A percentile compares a stretch with the other conserved stretches of the same genome.
Conservation (phyloP, 2,888 invertebrate genomes). For the Thelaira solivaga region DNA sequence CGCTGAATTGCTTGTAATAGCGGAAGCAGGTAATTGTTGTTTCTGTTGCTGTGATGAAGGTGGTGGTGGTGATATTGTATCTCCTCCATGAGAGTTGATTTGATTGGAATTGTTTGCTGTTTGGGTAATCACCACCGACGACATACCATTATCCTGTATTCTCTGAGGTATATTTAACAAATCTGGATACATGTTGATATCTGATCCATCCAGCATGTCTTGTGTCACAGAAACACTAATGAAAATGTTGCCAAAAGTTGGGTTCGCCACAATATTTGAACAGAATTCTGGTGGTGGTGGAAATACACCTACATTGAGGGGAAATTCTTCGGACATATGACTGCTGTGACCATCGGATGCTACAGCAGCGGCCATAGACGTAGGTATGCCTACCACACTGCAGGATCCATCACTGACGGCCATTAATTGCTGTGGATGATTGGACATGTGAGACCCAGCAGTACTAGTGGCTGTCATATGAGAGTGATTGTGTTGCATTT, state of each 20-base stretch:
- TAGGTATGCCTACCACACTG: constrained; percentile 72
- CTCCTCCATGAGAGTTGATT: constrained; percentile 18
- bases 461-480: constrained; percentile 60
- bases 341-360: constrained; percentile 68
- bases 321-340: constrained; percentile 76
- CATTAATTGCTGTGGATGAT: constrained; percentile 70
- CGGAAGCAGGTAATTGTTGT: constrained; percentile 15
- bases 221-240: constrained; percentile 89
- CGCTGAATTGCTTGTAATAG: constrained; percentile 52
- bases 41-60: constrained; percentile 17
- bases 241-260: constrained; percentile 83
- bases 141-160: constrained; percentile 71
- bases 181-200: constrained; percentile 87
- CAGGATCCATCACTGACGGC: constrained; percentile 73
- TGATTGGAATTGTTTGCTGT: constrained; percentile 34
- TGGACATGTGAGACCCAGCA: constrained; percentile 54
- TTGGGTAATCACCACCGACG: constrained; percentile 58
- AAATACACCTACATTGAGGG: constrained; percentile 78
- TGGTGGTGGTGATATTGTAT: constrained; percentile 40
- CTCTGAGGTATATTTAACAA: constrained; percentile 84
- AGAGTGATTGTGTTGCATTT: constrained; percentile 62
- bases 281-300: constrained; percentile 81
- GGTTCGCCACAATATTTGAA: constrained; percentile 76
- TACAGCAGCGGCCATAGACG: constrained; percentile 67
- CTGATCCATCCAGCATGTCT: constrained; percentile 81